Percentiles rank a stretch among this genome's conserved stretches.
Conservation (phyloP, 2,888 invertebrate species). For the Epistrophe grossulariae region DNA sequence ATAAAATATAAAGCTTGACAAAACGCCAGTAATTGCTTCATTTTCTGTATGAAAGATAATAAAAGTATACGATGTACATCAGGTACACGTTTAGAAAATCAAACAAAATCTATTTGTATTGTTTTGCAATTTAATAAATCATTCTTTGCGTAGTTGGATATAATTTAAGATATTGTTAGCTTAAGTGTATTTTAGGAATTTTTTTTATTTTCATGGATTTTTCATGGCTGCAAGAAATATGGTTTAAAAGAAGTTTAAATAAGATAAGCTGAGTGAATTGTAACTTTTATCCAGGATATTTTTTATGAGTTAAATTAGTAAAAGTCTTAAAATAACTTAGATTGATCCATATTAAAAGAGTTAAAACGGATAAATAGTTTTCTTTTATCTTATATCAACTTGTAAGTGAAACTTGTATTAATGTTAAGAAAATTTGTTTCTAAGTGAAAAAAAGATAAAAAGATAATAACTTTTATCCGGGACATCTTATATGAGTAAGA, state of each 20-base stretch:
- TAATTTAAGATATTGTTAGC: slow-evolving; percentile 2
- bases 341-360: too few species aligned
- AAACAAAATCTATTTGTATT: slow-evolving; percentile 39
- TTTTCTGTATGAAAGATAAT: background rate
- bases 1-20: slow-evolving; percentile 20
- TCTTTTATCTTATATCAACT: background rate
- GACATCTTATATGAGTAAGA: too few species aligned
- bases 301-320: background rate
- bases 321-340: too few species aligned
- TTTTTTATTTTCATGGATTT: background rate
- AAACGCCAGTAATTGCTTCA: slow-evolving; percentile 62
- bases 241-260: background rate
- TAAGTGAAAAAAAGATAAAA: too few species aligned
- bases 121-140: slow-evolving; percentile 37
- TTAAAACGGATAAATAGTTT: too few species aligned
- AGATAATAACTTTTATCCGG: too few species aligned
- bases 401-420: background rate
- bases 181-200: background rate
- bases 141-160: background rate
- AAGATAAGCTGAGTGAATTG: background rate
- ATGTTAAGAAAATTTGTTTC: background rate
- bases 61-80: background rate
- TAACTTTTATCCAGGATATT: background rate
- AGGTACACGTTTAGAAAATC: slow-evolving; percentile 31
- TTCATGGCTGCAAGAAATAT: background rate